These are phyloP conservation scores for Lordiphosa fenestrarum DNA, from an alignment of 2,888 invertebrate species.

Conservation along the genomic window DNA sequence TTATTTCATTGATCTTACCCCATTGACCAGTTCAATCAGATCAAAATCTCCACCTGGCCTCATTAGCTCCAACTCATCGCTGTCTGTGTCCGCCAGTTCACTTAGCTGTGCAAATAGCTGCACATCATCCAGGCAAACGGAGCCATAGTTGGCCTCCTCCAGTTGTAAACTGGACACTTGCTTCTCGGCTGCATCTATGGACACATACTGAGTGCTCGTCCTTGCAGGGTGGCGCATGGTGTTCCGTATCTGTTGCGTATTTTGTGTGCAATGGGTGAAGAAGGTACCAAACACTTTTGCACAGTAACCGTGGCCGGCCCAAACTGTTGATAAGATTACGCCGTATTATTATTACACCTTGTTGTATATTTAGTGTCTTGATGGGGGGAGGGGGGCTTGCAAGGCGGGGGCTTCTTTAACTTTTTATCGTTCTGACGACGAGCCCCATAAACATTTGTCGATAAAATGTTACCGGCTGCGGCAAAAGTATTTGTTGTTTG, in stretches of 20 bases:
- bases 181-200: conserved; percentile 11
- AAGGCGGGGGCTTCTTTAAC: background rate
- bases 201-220: conserved; percentile 7
- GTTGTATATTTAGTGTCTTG: background rate
- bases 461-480: conserved; percentile 34
- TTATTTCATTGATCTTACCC: background rate
- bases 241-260: no score
- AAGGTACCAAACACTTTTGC: background rate
- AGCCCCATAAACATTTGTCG: conserved; percentile 22
- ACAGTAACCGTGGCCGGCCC: background rate
- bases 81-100: conserved; percentile 12
- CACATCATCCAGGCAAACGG: conserved; percentile 46
- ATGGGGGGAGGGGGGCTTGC: conserved; percentile 1
- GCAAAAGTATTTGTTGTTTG: conserved; percentile 30
- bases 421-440: conserved; percentile 21
- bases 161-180: background rate
- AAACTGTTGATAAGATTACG: conserved; percentile 35
- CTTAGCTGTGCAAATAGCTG: conserved; percentile 46
- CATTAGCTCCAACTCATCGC: conserved; percentile 5
- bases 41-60: conserved; percentile 13
- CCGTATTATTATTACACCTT: conserved; percentile 29
- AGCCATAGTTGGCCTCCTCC: conserved; percentile 30
- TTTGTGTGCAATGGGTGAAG: background rate
- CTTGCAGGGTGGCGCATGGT: background rate
- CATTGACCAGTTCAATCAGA: conserved; percentile 21